A percentile compares a stretch with the other conserved stretches of the same genome.
Conservation (phyloP, 2,113 vertebrate genomes). For the Macquaria ambigua region DNA sequence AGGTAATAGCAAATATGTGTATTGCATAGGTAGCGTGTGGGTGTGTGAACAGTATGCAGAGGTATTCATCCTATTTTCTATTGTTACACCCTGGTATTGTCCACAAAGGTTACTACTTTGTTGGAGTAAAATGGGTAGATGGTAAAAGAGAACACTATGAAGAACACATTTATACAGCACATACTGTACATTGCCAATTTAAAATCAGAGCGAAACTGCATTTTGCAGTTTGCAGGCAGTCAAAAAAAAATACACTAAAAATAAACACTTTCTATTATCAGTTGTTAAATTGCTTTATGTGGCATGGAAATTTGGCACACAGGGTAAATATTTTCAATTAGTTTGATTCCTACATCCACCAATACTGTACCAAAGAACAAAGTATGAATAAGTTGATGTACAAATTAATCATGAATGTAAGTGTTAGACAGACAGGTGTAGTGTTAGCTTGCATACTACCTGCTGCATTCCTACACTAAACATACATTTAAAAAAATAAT, state of each 20-base stretch:
- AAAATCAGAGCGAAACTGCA: no score
- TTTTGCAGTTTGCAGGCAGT: neutral
- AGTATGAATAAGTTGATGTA: neutral
- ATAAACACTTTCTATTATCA: neutral
- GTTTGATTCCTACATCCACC: neutral
- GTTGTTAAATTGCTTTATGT: neutral
- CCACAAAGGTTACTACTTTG: neutral
- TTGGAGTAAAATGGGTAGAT: neutral
- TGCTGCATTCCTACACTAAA: neutral
- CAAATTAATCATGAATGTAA: neutral
- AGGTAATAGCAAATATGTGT: neutral
- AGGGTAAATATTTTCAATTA: neutral
- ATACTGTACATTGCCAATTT: neutral
- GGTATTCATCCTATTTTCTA: neutral
- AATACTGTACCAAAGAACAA: neutral
- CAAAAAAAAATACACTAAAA: neutral
- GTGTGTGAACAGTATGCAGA: conserved; percentile 4
- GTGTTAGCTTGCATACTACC: neutral
- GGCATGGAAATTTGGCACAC: neutral
- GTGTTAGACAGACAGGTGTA: neutral
- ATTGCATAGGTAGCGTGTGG: neutral
- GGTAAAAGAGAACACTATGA: neutral
- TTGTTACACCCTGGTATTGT: neutral
- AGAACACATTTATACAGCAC: neutral
- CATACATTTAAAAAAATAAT: neutral